Conservation (phyloP, 2,888 invertebrate genomes). For the Andricus curvator region DNA sequence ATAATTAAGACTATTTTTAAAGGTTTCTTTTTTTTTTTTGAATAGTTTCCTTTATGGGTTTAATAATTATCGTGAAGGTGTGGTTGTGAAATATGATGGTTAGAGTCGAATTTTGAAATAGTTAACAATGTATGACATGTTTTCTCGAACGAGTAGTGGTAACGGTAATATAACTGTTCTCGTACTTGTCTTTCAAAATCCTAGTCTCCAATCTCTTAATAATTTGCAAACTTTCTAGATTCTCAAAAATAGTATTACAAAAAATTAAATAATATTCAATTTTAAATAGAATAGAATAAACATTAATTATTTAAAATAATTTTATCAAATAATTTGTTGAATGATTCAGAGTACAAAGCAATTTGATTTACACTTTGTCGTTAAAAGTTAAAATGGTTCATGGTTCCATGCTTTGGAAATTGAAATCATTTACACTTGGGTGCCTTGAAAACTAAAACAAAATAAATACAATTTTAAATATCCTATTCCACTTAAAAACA, state of each 20-base stretch:
- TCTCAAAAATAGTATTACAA: too few relatives aligned
- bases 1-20: too few relatives aligned
- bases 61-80: too few relatives aligned
- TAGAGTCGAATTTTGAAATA: slow-evolving; percentile 14
- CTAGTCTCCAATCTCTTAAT: not conserved
- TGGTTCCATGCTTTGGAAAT: not conserved
- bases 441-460: slow-evolving; percentile 1
- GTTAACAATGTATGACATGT: slow-evolving; percentile 29
- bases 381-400: not conserved
- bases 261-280: too few relatives aligned
- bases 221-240: not conserved
- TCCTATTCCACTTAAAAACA: too few relatives aligned
- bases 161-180: slow-evolving; percentile 32
- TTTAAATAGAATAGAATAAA: too few relatives aligned
- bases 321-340: not conserved
- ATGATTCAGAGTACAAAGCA: not conserved
- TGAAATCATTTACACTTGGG: slow-evolving; percentile 17
- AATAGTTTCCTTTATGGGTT: too few relatives aligned
- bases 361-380: not conserved
- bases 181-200: slow-evolving; percentile 21
- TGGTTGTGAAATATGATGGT: not conserved
- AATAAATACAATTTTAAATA: not conserved
- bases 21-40: too few relatives aligned
- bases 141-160: slow-evolving; percentile 17
- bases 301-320: too few relatives aligned